Evolutionary conservation across 2,888 invertebrate genomes (phyloP).

Genomic region (Plemyria rubiginata): DNA sequence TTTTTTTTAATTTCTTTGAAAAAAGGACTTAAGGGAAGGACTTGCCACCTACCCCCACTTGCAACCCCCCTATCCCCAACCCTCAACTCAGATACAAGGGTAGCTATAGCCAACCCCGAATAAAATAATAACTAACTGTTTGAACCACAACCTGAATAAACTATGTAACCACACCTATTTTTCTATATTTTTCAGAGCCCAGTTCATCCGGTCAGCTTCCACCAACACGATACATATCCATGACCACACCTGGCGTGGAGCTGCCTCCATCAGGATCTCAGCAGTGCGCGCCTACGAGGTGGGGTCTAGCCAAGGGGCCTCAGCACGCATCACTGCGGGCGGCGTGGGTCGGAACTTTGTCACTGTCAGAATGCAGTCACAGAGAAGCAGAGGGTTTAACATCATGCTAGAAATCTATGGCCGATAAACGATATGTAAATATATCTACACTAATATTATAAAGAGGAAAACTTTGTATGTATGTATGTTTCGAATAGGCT

Average conservation of each 20-base stretch:
- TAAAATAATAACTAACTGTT: no score
- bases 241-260: not conserved
- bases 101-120: no score
- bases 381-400: not conserved
- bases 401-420: not conserved
- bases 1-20: no score
- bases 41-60: no score
- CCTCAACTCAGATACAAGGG: no score
- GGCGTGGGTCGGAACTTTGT: not conserved
- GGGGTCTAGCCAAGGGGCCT: not conserved
- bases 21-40: no score
- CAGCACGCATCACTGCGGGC: not conserved
- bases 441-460: no score
- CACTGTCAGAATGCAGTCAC: constrained; percentile 4
- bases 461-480: no score
- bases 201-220: not conserved
- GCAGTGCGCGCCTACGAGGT: not conserved
- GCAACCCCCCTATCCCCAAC: no score
- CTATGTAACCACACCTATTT: not conserved
- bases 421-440: not conserved
- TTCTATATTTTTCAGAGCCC: not conserved
- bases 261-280: not conserved
- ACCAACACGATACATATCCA: not conserved
- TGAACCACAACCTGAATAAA: no score
- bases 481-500: no score